Evolutionary conservation across 2,888 invertebrate species (phyloP).

Genomic region (Drosophila mayaguana): DNA sequence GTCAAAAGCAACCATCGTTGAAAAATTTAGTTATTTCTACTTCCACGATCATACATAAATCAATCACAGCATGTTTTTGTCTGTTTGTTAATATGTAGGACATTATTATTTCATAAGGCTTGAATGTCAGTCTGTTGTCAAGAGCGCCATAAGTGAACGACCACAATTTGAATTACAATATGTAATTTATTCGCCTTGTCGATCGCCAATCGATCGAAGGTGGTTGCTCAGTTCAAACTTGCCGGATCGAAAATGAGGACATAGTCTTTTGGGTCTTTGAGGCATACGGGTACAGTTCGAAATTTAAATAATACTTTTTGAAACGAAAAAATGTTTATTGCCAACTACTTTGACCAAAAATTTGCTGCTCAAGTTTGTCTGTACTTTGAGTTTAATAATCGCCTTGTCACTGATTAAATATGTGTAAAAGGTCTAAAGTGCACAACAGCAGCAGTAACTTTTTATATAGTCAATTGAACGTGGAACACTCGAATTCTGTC

Average conservation of each 20-base stretch:
- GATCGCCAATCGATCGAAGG: constrained; percentile 46
- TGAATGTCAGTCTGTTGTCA: constrained; percentile 53
- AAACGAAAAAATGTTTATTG: neutral
- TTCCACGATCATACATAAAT: too few relatives aligned
- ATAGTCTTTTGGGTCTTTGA: neutral
- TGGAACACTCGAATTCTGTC: constrained; percentile 42
- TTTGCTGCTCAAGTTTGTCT: constrained; percentile 21
- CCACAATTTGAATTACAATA: constrained; percentile 63
- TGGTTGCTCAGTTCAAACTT: constrained; percentile 30
- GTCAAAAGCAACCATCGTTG: too few relatives aligned
- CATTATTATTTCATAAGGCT: neutral
- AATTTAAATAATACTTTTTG: neutral
- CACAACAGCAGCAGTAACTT: constrained; percentile 13
- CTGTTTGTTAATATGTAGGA: too few relatives aligned
- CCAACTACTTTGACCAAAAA: neutral
- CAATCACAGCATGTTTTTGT: too few relatives aligned
- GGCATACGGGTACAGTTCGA: constrained; percentile 22
- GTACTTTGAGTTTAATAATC: constrained; percentile 67
- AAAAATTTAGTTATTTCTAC: too few relatives aligned
- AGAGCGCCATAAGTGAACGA: constrained; percentile 52
- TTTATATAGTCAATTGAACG: constrained; percentile 12
- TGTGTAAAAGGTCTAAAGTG: constrained; percentile 60
- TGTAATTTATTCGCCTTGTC: constrained; percentile 57
- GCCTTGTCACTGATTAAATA: constrained; percentile 44
- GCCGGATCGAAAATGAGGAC: constrained; percentile 17